A percentile compares a stretch with the other conserved stretches of the same genome.
Evolutionary conservation across 2,113 vertebrate genomes (phyloP).

Genomic region (Ursus arctos): DNA sequence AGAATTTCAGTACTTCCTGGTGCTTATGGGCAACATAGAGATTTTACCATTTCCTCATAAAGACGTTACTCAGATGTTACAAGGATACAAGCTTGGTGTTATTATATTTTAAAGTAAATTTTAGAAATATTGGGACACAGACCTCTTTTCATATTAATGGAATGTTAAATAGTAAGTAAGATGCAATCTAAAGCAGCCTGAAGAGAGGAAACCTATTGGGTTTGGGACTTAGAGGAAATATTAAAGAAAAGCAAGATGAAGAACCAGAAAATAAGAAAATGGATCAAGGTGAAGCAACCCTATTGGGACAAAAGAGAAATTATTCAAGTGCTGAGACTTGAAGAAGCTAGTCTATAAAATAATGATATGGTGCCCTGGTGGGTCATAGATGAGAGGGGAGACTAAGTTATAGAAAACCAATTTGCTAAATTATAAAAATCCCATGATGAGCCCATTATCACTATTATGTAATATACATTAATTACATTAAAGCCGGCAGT

Average conservation of each 20-base stretch:
- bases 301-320: conserved; percentile 36
- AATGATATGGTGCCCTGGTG: conserved; percentile 32
- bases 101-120: neutral
- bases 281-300: conserved; percentile 30
- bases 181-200: neutral
- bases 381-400: neutral
- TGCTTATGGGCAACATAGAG: neutral
- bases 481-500: conserved; percentile 10
- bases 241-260: neutral
- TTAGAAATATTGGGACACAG: neutral
- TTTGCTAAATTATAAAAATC: conserved; percentile 41
- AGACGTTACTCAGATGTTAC: neutral
- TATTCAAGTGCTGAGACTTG: conserved; percentile 13
- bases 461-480: conserved; percentile 37
- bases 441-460: conserved; percentile 38
- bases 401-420: neutral
- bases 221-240: neutral
- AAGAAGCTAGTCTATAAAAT: conserved; percentile 51
- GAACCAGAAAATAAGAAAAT: conserved; percentile 15
- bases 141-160: neutral
- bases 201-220: neutral
- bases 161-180: conserved; percentile 30
- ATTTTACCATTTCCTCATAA: neutral
- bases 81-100: neutral
- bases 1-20: neutral